Percentiles rank a stretch among this genome's conserved stretches.
These are phyloP conservation scores for Argya squamiceps DNA, from an alignment of 2,797 vertebrate genomes.

Conservation along the genomic window DNA sequence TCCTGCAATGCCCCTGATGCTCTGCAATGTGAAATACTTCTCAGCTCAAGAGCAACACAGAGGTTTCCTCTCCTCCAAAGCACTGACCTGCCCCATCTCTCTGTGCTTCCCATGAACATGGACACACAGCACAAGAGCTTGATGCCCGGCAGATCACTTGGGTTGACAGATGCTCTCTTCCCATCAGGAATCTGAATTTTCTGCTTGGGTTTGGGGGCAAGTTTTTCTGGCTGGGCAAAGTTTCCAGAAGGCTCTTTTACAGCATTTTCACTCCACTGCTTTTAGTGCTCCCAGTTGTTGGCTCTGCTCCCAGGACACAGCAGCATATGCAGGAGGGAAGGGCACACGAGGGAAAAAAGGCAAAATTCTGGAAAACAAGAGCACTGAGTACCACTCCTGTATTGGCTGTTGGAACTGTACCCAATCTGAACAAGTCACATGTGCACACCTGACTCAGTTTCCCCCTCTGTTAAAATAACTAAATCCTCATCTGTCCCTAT, in stretches of 20 bases:
- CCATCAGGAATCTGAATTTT: neutral
- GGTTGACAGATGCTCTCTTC: neutral
- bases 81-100: neutral
- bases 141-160: neutral
- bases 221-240: constrained; percentile 16
- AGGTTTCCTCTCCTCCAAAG: neutral
- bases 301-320: constrained; percentile 38
- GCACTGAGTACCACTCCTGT: neutral
- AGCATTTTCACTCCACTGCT: constrained; percentile 11
- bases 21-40: neutral
- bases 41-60: neutral
- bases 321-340: neutral
- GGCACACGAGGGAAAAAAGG: neutral
- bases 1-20: neutral
- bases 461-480: neutral
- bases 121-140: neutral
- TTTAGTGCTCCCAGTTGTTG: constrained; percentile 40
- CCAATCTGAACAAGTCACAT: neutral
- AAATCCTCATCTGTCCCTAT: neutral
- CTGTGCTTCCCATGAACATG: fast-evolving
- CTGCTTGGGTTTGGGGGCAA: constrained; percentile 12
- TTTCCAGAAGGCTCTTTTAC: constrained; percentile 46
- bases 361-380: neutral
- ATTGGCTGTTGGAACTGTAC: neutral
- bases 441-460: neutral